Evolutionary conservation across 2,797 vertebrate genomes (phyloP), one percentile per base, ranked within the genome.

Genomic region (Clarias platycephalus): DNA sequence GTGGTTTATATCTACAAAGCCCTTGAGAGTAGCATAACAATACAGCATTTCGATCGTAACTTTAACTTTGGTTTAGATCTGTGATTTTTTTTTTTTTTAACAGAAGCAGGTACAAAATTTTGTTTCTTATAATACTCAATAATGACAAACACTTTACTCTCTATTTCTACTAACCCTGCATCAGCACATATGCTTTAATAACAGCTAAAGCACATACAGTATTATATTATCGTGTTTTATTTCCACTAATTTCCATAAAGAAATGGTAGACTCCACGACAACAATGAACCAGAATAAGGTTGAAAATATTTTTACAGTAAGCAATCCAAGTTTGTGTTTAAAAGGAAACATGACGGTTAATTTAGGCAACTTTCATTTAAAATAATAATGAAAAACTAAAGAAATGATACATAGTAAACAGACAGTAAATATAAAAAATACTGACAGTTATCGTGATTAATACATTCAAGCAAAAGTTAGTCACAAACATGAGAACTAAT

Each of bases 391-490:
- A 49, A 49, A 49, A 49, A 49, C 44, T 49, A 49, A 49, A 49
- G 44, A 12, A 75, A 75, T 13, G n/a, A 40, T 16, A n/a, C 44
- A 26, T 40, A 49, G 44, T 74, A 63, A 53, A 74, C 37, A 24
- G 2, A 57, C 10, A 84, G 55, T 22, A 22, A 24, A 75, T 20
- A 20, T 34, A 28, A 70, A 53, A 84, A 84, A 79, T 64, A 20
- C 28, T 57, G 24, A 40, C 15, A 26, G 2, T 60, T 62, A 24
- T 40, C n/a, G 31, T 4, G 75, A 40, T 67, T 57, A 15, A 58
- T 58, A 44, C 10, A 53, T 81, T 67, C 4, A 75, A 75, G 28
- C 40, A 34, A 81, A 74, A 81, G 7, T 37, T 55, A 80, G 55
- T 63, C 49, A 7, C 28, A 44, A 31, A 71, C 22, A 49, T 49